These are phyloP conservation scores for Crioceris asparagi DNA, from an alignment of 2,888 invertebrate species.

Conservation along the genomic window DNA sequence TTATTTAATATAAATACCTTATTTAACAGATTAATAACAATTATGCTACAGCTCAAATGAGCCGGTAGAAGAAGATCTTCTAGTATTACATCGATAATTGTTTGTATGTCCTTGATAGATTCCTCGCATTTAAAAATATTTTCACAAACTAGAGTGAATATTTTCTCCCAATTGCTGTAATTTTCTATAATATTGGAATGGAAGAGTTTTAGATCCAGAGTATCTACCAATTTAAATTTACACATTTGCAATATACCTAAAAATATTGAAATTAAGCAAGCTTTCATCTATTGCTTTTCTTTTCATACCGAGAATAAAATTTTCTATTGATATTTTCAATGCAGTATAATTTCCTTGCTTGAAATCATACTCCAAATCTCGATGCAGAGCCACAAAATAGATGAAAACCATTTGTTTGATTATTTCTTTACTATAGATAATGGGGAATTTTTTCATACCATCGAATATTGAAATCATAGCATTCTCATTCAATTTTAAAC, in stretches of 20 bases:
- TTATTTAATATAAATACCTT: too few species aligned
- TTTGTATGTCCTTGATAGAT: neutral
- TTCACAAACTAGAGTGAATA: constrained; percentile 23
- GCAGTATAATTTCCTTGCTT: constrained; percentile 9
- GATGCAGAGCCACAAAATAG: constrained; percentile 27
- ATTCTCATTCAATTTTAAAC: constrained; percentile 15
- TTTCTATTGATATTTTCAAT: constrained; percentile 12
- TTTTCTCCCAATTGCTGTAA: constrained; percentile 21
- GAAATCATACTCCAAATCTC: constrained; percentile 20
- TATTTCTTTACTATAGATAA: constrained; percentile 22
- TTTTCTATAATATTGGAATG: constrained; percentile 20
- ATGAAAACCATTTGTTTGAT: constrained; percentile 25
- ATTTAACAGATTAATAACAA: constrained; percentile 23
- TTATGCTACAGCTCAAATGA: constrained; percentile 23
- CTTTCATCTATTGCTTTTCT: neutral
- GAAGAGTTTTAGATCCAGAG: constrained; percentile 19
- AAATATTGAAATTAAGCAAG: constrained; percentile 10
- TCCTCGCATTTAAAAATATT: constrained; percentile 25
- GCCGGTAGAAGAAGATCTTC: constrained; percentile 22
- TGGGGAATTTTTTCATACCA: constrained; percentile 25
- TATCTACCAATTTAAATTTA: constrained; percentile 19
- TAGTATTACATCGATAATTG: constrained; percentile 20
- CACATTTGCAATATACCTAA: constrained; percentile 25
- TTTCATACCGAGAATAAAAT: constrained; percentile 24
- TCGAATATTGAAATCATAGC: constrained; percentile 20